Conservation (phyloP, 2,797 vertebrate species). For the Nyctalus aviator region DNA sequence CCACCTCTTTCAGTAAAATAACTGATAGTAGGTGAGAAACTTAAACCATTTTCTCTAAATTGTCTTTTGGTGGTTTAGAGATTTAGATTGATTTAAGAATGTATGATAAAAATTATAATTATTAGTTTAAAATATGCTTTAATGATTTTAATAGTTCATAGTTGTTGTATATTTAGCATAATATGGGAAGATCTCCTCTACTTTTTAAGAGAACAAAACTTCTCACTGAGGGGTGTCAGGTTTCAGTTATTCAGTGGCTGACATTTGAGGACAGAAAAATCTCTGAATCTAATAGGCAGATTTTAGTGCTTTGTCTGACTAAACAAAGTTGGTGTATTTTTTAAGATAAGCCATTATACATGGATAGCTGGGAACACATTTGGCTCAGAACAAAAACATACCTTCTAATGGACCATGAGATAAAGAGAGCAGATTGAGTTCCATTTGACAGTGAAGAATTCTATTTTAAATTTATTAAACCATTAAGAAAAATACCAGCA, state of each 20-base stretch:
- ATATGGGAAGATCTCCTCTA: neutral
- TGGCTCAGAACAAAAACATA: slow-evolving; percentile 38
- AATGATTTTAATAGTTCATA: slow-evolving; percentile 18
- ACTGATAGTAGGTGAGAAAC: neutral
- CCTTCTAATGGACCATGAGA: neutral
- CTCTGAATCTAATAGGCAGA: neutral
- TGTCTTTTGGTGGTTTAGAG: slow-evolving; percentile 36
- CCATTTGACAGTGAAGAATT: neutral
- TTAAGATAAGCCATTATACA: neutral
- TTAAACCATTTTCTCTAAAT: slow-evolving; percentile 1
- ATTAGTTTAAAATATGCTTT: slow-evolving; percentile 51
- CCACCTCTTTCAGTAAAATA: neutral
- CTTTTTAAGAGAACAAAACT: slow-evolving; percentile 23
- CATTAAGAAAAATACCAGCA: slow-evolving; percentile 20
- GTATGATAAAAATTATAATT: neutral
- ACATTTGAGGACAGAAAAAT: neutral
- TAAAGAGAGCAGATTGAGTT: slow-evolving; percentile 14
- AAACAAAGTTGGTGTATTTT: neutral
- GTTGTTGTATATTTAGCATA: neutral
- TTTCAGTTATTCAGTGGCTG: neutral
- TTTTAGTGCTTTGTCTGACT: slow-evolving; percentile 2
- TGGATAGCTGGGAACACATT: neutral
- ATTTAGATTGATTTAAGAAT: slow-evolving; percentile 19
- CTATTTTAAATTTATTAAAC: slow-evolving; percentile 27
- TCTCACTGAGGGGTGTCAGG: neutral